phyloP scores from a whole-genome alignment of 2,797 vertebrate genomes.

The Hipposideros larvatus region DNA sequence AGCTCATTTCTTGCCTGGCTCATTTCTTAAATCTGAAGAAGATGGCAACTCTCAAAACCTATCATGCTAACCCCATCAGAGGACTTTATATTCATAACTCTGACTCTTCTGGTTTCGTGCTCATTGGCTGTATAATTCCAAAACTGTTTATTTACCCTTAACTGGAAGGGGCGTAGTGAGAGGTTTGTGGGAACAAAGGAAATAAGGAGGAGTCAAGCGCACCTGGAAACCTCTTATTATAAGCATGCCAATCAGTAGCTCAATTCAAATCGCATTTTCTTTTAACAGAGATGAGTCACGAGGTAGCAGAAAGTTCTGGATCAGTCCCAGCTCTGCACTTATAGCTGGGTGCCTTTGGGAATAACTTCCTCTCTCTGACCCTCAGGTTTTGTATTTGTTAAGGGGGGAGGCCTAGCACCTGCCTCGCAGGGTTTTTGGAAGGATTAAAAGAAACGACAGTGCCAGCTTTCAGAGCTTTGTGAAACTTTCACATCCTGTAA shows the following conservation, averaged over 20 bases:
- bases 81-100: neutral
- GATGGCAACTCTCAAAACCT: neutral
- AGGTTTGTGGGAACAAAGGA: neutral
- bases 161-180: neutral
- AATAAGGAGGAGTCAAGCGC: neutral
- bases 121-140: neutral
- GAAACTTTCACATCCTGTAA: neutral
- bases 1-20: neutral
- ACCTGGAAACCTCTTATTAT: neutral
- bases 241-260: neutral
- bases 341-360: neutral
- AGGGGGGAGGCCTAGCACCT: neutral
- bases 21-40: neutral
- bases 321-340: neutral
- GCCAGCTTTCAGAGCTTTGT: neutral
- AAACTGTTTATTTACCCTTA: neutral
- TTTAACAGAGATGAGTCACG: neutral
- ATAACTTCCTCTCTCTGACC: neutral
- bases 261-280: constrained; percentile 46
- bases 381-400: neutral
- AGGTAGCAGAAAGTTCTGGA: neutral
- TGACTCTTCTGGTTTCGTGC: neutral
- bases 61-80: neutral
- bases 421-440: neutral
- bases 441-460: neutral